phyloP scores from a whole-genome alignment of 2,888 invertebrate species.

The Xanthorhoe spadicearia region DNA sequence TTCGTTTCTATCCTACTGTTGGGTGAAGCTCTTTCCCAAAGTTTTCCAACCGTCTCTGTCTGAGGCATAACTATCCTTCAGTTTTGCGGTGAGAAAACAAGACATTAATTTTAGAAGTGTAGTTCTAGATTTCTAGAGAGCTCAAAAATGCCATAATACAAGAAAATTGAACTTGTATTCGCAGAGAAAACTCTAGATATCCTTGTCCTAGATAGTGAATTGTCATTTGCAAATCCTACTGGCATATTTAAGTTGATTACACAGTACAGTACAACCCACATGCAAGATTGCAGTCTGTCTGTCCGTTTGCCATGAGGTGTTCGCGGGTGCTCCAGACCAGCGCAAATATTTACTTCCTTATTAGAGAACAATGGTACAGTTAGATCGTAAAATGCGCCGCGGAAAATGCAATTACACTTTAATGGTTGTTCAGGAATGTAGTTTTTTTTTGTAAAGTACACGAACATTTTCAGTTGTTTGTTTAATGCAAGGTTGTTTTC shows the following conservation, averaged over 20 bases:
- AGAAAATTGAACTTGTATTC: not conserved
- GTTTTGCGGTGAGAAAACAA: not conserved
- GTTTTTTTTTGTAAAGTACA: slow-evolving; percentile 13
- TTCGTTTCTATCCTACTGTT: too few species aligned
- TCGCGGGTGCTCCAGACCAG: slow-evolving; percentile 51
- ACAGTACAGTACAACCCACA: slow-evolving; percentile 18
- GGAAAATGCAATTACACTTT: slow-evolving; percentile 53
- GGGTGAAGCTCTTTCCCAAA: too few species aligned
- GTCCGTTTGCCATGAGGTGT: slow-evolving; percentile 28
- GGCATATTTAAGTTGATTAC: slow-evolving; percentile 14
- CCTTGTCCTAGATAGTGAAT: slow-evolving; percentile 5
- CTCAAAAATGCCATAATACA: not conserved
- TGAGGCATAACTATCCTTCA: too few species aligned
- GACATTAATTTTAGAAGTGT: not conserved
- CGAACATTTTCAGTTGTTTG: not conserved
- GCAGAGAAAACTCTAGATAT: slow-evolving; percentile 1
- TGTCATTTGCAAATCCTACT: slow-evolving; percentile 13
- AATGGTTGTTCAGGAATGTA: slow-evolving; percentile 23
- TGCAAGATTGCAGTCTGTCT: slow-evolving; percentile 25
- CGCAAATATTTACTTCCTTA: slow-evolving; percentile 82
- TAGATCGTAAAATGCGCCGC: slow-evolving; percentile 67
- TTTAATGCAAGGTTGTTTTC: not conserved
- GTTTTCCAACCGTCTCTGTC: too few species aligned
- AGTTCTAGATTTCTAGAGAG: too few species aligned
- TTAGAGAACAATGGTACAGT: slow-evolving; percentile 77